Conservation (phyloP, 1,140 invertebrate genomes). For the Bombus pyrosoma region DNA sequence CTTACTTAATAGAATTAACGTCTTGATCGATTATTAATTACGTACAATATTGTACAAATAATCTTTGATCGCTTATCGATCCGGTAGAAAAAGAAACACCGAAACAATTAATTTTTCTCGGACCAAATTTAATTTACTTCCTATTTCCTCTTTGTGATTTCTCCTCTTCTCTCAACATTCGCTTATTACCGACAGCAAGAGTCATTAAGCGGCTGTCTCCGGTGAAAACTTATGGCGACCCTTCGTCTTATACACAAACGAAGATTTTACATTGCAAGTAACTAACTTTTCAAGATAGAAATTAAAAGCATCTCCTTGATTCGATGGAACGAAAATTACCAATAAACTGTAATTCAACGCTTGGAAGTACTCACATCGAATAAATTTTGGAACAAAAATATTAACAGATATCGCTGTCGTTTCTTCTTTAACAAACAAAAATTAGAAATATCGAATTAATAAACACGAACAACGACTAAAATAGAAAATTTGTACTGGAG, state of each 20-base stretch:
- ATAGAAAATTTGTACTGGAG: too few relatives aligned
- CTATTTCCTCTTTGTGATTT: slow-evolving; percentile 50
- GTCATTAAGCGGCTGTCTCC: slow-evolving; percentile 39
- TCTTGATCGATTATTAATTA: not conserved
- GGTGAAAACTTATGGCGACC: slow-evolving; percentile 29
- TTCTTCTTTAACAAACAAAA: not conserved
- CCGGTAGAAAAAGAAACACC: not conserved
- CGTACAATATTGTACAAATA: not conserved
- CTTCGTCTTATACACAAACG: not conserved
- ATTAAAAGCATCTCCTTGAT: not conserved
- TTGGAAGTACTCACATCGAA: not conserved
- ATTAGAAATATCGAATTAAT: too few relatives aligned
- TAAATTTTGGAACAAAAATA: not conserved
- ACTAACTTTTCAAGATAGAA: not conserved
- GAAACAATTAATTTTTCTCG: slow-evolving; percentile 10
- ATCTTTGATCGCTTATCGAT: not conserved
- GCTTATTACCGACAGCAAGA: slow-evolving; percentile 7
- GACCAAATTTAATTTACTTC: slow-evolving; percentile 54
- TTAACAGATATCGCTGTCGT: not conserved
- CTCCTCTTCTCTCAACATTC: slow-evolving; percentile 23
- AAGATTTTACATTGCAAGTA: not conserved
- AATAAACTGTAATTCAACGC: not conserved
- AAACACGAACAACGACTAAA: not conserved
- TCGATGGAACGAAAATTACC: not conserved
- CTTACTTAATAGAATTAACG: not conserved